A percentile compares a stretch with the other conserved stretches of the same genome.
Evolutionary conservation across 2,888 invertebrate genomes (phyloP).

Genomic region (Deladenus siricidicola): DNA sequence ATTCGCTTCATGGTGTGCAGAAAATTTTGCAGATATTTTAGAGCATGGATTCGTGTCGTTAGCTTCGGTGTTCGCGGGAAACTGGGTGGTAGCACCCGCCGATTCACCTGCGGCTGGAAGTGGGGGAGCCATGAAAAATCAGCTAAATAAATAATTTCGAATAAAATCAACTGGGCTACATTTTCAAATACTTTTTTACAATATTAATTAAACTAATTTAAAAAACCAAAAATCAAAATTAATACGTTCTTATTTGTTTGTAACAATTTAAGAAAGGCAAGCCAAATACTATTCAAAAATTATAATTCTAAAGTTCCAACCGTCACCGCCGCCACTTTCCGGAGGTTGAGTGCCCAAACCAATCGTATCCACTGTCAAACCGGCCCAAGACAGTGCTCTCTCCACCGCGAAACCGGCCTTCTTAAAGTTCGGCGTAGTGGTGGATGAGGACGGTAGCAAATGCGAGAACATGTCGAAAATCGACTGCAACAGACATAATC

Average conservation of each 20-base stretch:
- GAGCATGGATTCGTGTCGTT: slow-evolving; percentile 68
- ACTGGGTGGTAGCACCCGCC: slow-evolving; percentile 84
- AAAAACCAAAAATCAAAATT: no score
- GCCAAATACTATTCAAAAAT: no score
- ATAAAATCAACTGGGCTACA: no score
- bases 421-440: slow-evolving; percentile 9
- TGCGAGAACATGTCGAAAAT: slow-evolving; percentile 11
- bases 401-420: slow-evolving; percentile 4
- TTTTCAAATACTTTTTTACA: no score
- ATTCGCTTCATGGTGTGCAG: slow-evolving; percentile 63
- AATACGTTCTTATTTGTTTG: no score
- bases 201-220: no score
- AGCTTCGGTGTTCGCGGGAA: slow-evolving; percentile 93
- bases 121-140: slow-evolving; percentile 61
- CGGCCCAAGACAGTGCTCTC: not conserved
- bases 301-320: not conserved
- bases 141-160: slow-evolving; percentile 1
- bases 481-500: slow-evolving; percentile 1
- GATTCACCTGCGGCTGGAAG: slow-evolving; percentile 90
- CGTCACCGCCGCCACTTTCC: not conserved
- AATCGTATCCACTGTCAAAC: slow-evolving; percentile 8
- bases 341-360: slow-evolving; percentile 20
- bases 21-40: slow-evolving; percentile 73
- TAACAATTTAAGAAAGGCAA: no score
- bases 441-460: not conserved